Percentiles rank a stretch among this genome's conserved stretches.
Conservation (phyloP, 2,888 invertebrate species). For the Diaperis boleti region DNA sequence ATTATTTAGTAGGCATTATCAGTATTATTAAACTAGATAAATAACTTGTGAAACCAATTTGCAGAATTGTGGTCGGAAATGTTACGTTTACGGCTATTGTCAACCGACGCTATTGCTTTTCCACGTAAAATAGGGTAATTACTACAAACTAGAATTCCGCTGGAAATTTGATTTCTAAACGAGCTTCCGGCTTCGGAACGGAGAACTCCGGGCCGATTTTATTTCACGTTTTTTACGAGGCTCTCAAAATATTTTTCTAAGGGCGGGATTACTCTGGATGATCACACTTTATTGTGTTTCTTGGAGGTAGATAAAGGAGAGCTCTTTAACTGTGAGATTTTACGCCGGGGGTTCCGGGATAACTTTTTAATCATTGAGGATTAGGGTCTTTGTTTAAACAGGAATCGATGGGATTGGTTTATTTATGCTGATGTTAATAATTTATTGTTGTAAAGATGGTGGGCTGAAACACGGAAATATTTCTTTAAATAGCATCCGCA, state of each 20-base stretch:
- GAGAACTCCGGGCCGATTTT: background rate
- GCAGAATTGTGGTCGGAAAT: conserved; percentile 23
- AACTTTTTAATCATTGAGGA: no score
- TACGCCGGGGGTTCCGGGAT: no score
- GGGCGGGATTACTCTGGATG: conserved; percentile 2
- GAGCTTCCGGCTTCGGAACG: background rate
- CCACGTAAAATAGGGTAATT: conserved; percentile 12
- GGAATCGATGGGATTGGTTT: no score
- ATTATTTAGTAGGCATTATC: conserved; percentile 46
- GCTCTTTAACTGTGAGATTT: background rate
- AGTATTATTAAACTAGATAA: conserved; percentile 37
- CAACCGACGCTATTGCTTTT: conserved; percentile 11
- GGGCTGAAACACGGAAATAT: no score
- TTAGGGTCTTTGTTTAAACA: no score
- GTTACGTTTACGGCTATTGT: conserved; percentile 25
- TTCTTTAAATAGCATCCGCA: no score
- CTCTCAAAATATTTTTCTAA: conserved; percentile 7
- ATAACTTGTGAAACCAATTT: conserved; percentile 33
- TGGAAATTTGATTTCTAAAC: conserved; percentile 17
- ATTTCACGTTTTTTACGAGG: background rate
- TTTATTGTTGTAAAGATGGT: no score
- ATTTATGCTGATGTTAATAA: no score
- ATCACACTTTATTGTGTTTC: background rate
- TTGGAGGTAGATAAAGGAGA: background rate
- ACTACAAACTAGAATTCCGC: conserved; percentile 8